Base-by-base conservation (phyloP, 2,888 invertebrate genomes). In the Calameuta idolon region DNA sequence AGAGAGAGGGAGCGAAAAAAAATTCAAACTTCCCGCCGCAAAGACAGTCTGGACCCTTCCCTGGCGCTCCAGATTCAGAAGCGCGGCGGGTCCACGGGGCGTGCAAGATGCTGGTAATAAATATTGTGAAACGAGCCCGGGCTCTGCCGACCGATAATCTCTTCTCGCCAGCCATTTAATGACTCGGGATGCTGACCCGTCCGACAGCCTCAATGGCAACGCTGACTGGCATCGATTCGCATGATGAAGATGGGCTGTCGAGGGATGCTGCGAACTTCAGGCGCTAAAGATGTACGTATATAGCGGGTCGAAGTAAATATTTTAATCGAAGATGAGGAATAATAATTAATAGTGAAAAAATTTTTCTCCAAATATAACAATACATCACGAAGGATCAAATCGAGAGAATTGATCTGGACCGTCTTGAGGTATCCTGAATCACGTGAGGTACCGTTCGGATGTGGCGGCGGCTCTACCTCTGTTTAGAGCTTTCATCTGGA, bases 131-230 rank as follows among this genome's bases (percentile, higher is more conserved):
- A 55, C 23, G 55, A 55, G 55, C 55, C 9, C 23, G 2, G 40
- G 5, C 23, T 55, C 55, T 23, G 15, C 55, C 23, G 23, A 71
- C 40, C 40, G 30, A 76, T 76, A 76, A 76, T 71, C 76, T 76
- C 76, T 40, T 76, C 69, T 34, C n/a, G 40, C 71, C 55, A 34
- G 71, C 73, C 69, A 30, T 71, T 76, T 76, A 76, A 76, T 76
- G 76, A 40, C 71, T 76, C 40, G 71, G 71, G 71, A 40, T 76
- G 55, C 55, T 23, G 55, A 55, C 23, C 23, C 23, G 55, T 9
- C 23, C 9, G 23, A 55, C 55, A 9, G 55, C 9, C 55, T 55
- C 55, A 5, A 55, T 55, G 55, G 55, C 23, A 23, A 23, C 55
- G 55, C 55, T 23, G 55, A 55, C 55, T 55, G 55, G 9, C 23